Conservation (phyloP, 1,140 invertebrate genomes). For the Diachasma alloeum region DNA sequence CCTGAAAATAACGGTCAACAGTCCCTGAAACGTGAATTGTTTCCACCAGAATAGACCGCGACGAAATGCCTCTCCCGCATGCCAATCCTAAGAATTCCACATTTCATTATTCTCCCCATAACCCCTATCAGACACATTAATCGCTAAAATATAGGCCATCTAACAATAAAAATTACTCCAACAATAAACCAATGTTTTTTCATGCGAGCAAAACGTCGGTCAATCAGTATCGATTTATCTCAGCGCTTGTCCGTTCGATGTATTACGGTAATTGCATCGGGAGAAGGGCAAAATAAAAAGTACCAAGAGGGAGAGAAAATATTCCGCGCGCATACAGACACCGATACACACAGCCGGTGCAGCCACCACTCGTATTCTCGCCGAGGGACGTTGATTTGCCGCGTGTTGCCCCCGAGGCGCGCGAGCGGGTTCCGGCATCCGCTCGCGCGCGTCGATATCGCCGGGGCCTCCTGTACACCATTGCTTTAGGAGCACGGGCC, state of each 20-base stretch:
- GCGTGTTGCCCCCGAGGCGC: background rate
- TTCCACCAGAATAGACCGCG: too few species aligned
- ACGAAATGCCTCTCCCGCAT: background rate
- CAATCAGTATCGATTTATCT: slow-evolving; percentile 2
- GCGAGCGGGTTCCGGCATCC: slow-evolving; percentile 25
- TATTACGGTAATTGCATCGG: slow-evolving; percentile 54
- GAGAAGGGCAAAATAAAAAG: background rate
- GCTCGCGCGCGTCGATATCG: slow-evolving; percentile 13
- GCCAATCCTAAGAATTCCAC: background rate
- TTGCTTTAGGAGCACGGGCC: background rate
- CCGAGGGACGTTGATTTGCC: slow-evolving; percentile 28
- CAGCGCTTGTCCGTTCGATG: slow-evolving; percentile 39
- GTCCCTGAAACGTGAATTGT: too few species aligned
- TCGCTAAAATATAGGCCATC: background rate
- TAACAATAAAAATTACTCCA: slow-evolving; percentile 5
- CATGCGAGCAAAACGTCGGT: background rate
- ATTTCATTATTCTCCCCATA: background rate
- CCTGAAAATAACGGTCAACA: too few species aligned
- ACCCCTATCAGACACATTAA: background rate
- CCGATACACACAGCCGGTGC: background rate
- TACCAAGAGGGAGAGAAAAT: background rate
- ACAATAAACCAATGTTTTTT: background rate
- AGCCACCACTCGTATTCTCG: background rate
- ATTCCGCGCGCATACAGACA: slow-evolving; percentile 4
- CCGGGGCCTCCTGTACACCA: background rate